Evolutionary conservation across 2,797 vertebrate genomes (phyloP), one percentile per base, ranked within the genome.

Genomic region (Aldrovandia affinis): DNA sequence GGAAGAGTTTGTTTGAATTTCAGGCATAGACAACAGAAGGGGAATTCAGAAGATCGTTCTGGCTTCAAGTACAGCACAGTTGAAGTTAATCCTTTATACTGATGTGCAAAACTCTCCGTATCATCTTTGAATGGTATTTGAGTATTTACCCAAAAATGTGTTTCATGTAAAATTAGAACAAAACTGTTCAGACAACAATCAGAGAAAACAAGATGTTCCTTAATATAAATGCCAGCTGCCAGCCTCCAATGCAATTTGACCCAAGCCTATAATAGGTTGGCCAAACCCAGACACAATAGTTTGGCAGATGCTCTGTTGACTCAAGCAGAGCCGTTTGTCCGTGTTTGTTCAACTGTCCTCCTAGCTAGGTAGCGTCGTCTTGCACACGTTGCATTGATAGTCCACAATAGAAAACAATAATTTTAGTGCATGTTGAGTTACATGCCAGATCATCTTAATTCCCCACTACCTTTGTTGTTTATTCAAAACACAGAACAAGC

Each of bases 1-100:
- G 70, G 70, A 44, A 75, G 70, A 75, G 70, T 75, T 75, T 75
- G 70, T 20, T 75, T 42, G 44, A 75, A 75, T 75, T 75, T 20
- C 2, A 39, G 39, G 39, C 70, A 44, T 22, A 44, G 70, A 75
- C 44, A 75, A 75, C 39, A 22, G 65, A 9, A 12, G 39, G 59
- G 39, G 39, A 75, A 75, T 44, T 75, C 70, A 42, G 22, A 44
- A 75, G 70, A 75, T 75, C 8, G 39, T 36, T 57, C 39, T 18
- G 36, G 39, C 70, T n/a, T 22, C 7, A 4, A 25, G 22, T 75
- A 3, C 39, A 9, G 70, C 1, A 1, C 18, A 22, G 70, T 7
- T 30, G 36, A 20, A 44, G 70, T 75, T 75, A 75, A 75, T 75
- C 70, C 70, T 20, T 75, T 39, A 75, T 25, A 44, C 39, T 39